Base-by-base conservation (phyloP, 2,888 invertebrate species). In the Trilocha varians region DNA sequence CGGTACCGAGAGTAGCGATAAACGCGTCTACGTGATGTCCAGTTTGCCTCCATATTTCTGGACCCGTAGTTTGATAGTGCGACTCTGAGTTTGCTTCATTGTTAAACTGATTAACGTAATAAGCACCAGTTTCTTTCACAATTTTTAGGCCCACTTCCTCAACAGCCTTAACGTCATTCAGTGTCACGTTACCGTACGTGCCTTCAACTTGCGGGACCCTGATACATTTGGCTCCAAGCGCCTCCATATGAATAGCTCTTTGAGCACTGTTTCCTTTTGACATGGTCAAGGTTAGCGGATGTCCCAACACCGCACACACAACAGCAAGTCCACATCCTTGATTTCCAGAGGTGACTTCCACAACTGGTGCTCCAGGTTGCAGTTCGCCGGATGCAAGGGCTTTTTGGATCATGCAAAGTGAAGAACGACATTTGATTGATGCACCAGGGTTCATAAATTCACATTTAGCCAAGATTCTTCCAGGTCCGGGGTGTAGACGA, bases 401-500 rank as follows among this genome's bases (percentile, higher is more conserved):
- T 36, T 62, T 61, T 32, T 61, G 49, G 43, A 85, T 72, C 84
- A 84, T 84, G 44, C 71, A 62, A 37, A 83, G 49, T 0, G 84
- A 73, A 1, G 84, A 85, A 11, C 84, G 73, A 42, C 75, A 75
- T 63, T 85, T 85, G 32, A 85, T 70, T 1, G 84, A 85, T 9
- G 73, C 84, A 18, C 84, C 80, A 6, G 84, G 84, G 41, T 83
- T 85, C 82, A 82, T 84, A 45, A 77, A 84, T 54, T 85, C 84
- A 60, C 84, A 85, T 73, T 84, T 85, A 1, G 70, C 84, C 34
- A 85, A 54, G 43, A 85, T 72, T 15, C 84, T 60, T 5, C 84
- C 84, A 2, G 84, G 82, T 2, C 84, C 84, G 1, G 74, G 47
- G 48, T 82, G 63, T 1, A 84, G 43, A 32, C 84, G 73, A 45